Evolutionary conservation across 2,888 invertebrate genomes (phyloP).

Genomic region (Drosophila paranaensis): DNA sequence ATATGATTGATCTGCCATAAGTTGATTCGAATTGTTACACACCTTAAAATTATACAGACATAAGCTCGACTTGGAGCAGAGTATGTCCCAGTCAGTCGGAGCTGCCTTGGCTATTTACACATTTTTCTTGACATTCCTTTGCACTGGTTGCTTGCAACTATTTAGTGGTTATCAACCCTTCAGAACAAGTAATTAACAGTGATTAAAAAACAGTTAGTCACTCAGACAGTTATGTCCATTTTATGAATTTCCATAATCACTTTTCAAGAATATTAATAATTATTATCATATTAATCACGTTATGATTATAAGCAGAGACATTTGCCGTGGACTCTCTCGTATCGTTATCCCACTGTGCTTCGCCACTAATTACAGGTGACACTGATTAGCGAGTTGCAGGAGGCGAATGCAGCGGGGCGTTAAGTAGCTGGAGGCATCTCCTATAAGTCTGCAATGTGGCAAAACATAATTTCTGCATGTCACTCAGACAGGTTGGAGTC

Average conservation of each 20-base stretch:
- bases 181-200: neutral
- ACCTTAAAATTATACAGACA: no score
- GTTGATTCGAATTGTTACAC: no score
- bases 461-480: slow-evolving; percentile 75
- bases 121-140: no score
- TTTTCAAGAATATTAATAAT: neutral
- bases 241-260: neutral
- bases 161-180: no score
- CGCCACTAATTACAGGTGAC: slow-evolving; percentile 70
- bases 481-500: slow-evolving; percentile 55
- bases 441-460: slow-evolving; percentile 71
- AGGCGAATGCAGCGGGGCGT: slow-evolving; percentile 59
- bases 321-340: neutral
- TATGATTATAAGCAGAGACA: neutral
- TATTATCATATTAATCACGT: neutral
- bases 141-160: no score
- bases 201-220: no score
- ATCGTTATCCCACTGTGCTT: slow-evolving; percentile 25
- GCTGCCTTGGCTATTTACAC: no score
- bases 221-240: neutral
- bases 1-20: no score
- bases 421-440: slow-evolving; percentile 73
- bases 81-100: no score
- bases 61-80: no score
- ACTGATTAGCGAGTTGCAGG: slow-evolving; percentile 68